Percentiles rank a stretch among this genome's conserved stretches.
Conservation (phyloP, 2,113 vertebrate species). For the Corynorhinus townsendii region DNA sequence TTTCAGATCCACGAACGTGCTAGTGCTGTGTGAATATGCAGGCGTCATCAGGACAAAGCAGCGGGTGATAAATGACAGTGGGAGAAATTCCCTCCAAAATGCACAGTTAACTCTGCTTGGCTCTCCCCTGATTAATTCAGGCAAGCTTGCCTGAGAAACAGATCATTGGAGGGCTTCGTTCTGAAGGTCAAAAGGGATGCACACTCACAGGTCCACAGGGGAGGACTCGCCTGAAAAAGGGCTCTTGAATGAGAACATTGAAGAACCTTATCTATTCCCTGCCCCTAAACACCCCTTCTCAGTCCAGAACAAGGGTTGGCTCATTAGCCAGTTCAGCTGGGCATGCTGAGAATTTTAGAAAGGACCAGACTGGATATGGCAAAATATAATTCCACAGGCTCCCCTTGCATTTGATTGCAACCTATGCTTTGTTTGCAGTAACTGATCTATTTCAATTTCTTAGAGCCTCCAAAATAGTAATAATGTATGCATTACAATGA, state of each 20-base stretch:
- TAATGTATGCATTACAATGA: neutral
- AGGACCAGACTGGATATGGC: neutral
- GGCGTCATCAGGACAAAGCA: neutral
- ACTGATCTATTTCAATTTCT: neutral
- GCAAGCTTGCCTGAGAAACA: neutral
- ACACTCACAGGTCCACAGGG: accelerated
- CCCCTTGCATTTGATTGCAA: accelerated
- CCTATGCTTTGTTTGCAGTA: neutral
- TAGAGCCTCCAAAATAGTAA: neutral
- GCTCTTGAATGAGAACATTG: neutral
- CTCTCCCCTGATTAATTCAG: too few species aligned
- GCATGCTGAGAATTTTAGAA: neutral
- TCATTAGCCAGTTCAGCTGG: accelerated
- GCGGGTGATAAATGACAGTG: conserved; percentile 8
- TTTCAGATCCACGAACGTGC: neutral
- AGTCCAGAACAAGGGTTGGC: neutral
- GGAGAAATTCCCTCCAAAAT: conserved; percentile 8
- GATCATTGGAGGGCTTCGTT: neutral
- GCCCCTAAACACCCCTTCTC: neutral
- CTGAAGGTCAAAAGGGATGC: neutral
- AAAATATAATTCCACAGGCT: neutral
- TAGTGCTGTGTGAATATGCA: neutral
- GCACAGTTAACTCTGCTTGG: neutral
- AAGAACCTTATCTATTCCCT: neutral
- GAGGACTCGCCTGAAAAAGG: neutral